These are phyloP conservation scores for Diceros bicornis DNA, from an alignment of 2,797 vertebrate species.

Conservation along the genomic window DNA sequence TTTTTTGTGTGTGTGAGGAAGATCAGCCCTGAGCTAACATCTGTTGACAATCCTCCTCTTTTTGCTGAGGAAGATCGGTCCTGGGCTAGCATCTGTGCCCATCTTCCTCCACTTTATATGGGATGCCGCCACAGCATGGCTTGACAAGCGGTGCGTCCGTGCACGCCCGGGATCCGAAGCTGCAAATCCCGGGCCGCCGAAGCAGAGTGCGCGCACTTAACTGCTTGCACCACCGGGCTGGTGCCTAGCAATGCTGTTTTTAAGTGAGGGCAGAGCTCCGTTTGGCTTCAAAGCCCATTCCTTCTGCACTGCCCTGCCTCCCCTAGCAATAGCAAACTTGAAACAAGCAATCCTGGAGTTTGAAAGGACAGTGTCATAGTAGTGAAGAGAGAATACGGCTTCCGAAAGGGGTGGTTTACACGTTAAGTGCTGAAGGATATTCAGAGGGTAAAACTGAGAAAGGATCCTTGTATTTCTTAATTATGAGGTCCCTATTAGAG, in stretches of 20 bases:
- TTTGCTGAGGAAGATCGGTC: too few species aligned
- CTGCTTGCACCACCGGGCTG: too few species aligned
- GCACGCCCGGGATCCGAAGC: too few species aligned
- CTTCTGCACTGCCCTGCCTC: neutral
- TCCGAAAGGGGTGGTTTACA: neutral
- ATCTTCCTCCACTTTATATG: too few species aligned
- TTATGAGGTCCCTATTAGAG: neutral
- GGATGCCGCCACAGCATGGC: too few species aligned
- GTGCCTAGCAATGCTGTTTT: neutral
- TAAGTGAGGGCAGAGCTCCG: neutral
- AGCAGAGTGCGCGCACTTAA: too few species aligned
- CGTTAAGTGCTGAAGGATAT: constrained; percentile 26
- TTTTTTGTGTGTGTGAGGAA: too few species aligned
- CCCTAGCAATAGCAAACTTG: neutral
- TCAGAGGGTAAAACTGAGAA: neutral
- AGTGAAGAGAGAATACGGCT: constrained; percentile 4
- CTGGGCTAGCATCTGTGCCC: too few species aligned
- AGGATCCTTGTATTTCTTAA: neutral
- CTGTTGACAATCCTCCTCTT: too few species aligned
- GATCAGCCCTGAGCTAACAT: too few species aligned
- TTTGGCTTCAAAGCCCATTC: neutral
- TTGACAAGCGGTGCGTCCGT: too few species aligned
- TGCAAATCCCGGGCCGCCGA: too few species aligned
- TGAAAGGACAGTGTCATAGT: neutral
- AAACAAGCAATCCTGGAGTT: neutral